A percentile compares a stretch with the other conserved stretches of the same genome.
These are phyloP conservation scores for Bombus sylvicola DNA, from an alignment of 1,140 invertebrate species.

Conservation along the genomic window DNA sequence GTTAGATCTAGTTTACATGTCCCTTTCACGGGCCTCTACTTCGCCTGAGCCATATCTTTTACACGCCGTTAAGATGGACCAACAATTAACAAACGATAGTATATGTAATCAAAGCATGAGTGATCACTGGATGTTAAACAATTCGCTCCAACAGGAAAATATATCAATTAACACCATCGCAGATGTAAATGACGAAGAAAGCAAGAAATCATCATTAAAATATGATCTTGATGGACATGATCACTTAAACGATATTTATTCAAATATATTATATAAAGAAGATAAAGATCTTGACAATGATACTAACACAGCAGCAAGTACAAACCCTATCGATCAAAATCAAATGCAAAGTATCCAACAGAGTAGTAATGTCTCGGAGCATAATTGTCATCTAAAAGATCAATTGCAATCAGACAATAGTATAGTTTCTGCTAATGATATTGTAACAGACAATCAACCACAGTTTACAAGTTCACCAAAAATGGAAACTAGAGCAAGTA, in stretches of 20 bases:
- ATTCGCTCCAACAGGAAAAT: conserved; percentile 25
- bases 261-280: conserved; percentile 12
- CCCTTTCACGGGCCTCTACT: conserved; percentile 49
- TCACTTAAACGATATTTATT: not conserved
- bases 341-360: not conserved
- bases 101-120: conserved; percentile 27
- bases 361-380: not conserved
- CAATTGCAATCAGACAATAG: not conserved
- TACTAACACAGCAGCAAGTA: not conserved
- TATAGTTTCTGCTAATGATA: not conserved
- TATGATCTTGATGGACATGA: not conserved
- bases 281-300: not conserved
- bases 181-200: not conserved
- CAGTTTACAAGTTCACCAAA: conserved; percentile 66
- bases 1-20: conserved; percentile 14
- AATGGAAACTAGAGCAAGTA: not conserved
- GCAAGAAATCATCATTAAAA: not conserved
- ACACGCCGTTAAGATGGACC: conserved; percentile 17
- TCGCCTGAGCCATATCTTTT: conserved; percentile 40
- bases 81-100: conserved; percentile 26
- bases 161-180: not conserved
- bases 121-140: conserved; percentile 36
- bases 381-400: not conserved
- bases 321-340: not conserved
- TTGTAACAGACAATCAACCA: conserved; percentile 34